These are phyloP conservation scores for Apoda limacodes DNA, from an alignment of 2,888 invertebrate genomes.

Conservation along the genomic window DNA sequence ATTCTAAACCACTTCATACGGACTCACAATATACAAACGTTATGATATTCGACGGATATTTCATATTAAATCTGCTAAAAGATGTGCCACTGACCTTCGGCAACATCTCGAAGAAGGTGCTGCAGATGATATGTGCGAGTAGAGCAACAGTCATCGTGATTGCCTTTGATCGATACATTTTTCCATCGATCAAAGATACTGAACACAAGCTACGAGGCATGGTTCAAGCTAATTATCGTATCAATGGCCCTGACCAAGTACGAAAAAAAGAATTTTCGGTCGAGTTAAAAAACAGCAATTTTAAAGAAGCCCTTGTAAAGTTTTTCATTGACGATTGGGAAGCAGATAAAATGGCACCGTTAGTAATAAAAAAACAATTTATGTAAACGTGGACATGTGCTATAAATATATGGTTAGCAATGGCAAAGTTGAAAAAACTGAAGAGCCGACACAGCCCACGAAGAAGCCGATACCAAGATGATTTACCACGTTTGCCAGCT, in stretches of 20 bases:
- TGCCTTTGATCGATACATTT: conserved; percentile 19
- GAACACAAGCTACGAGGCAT: conserved; percentile 3
- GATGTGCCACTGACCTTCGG: conserved; percentile 25
- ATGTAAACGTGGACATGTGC: too few species aligned
- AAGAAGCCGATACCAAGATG: too few species aligned
- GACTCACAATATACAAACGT: conserved; percentile 6
- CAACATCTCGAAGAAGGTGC: conserved; percentile 21
- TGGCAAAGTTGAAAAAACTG: too few species aligned
- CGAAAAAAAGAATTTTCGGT: conserved; percentile 5
- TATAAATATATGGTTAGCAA: too few species aligned
- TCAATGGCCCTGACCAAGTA: conserved; percentile 5
- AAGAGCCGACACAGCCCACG: too few species aligned
- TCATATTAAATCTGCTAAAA: conserved; percentile 14
- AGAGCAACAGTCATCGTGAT: conserved; percentile 14
- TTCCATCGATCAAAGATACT: conserved; percentile 19
- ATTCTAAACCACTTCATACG: conserved; percentile 8
- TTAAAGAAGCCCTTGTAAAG: too few species aligned
- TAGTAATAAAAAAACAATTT: too few species aligned
- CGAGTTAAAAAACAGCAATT: conserved; percentile 2
- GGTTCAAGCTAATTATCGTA: conserved; percentile 5
- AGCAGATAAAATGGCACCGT: too few species aligned
- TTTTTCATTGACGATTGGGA: too few species aligned
- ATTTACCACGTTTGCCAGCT: too few species aligned
- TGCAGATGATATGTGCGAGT: conserved; percentile 4
- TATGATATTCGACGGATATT: conserved; percentile 15